Conservation (phyloP, 2,888 invertebrate species). For the Schizaphis graminum region DNA sequence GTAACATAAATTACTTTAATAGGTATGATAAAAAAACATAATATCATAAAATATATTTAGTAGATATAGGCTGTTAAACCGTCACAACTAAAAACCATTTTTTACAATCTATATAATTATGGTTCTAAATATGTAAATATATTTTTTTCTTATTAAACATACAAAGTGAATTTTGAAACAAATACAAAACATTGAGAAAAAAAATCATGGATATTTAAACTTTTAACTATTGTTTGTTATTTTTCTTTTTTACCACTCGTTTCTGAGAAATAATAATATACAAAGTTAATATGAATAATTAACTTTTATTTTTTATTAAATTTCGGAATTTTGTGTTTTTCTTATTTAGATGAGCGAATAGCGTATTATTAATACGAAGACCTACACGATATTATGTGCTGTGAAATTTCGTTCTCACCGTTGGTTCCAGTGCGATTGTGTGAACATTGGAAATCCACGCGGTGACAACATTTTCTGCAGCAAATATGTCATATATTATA, state of each 20-base stretch:
- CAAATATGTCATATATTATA: background rate
- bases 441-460: background rate
- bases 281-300: background rate
- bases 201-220: background rate
- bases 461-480: background rate
- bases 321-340: background rate
- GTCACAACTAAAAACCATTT: too few relatives aligned
- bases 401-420: constrained; percentile 29
- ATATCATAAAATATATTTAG: too few relatives aligned
- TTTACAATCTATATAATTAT: background rate
- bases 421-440: constrained; percentile 29
- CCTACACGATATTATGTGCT: background rate
- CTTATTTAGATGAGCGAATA: background rate
- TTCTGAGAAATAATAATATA: background rate
- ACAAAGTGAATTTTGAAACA: background rate
- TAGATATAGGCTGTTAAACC: too few relatives aligned
- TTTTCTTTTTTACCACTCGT: background rate
- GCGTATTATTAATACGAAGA: background rate
- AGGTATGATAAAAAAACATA: too few relatives aligned
- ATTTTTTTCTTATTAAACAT: background rate
- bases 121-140: background rate
- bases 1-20: too few relatives aligned
- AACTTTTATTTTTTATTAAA: background rate
- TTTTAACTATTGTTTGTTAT: background rate
- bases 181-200: background rate